Evolutionary conservation across 2,113 vertebrate genomes (phyloP), one percentile per base, ranked within the genome.

Genomic region (Delphinapterus leucas): DNA sequence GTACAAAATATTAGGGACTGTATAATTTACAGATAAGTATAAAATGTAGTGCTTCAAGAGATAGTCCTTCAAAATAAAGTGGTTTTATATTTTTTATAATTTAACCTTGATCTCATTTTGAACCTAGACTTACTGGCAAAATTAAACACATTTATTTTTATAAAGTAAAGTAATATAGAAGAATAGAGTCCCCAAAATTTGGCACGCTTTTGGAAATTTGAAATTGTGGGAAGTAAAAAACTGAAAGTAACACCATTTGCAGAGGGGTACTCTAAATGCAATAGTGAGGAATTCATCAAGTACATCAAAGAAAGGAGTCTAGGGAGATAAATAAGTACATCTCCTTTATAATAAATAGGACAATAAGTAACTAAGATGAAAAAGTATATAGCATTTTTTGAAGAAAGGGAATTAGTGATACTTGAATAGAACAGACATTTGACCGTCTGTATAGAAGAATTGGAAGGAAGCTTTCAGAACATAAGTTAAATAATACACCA

Each of bases 401-500:
- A 76, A 76, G 60, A 80, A 86, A 79, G 23, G 14, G 9, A 73
- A 86, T 74, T 76, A 58, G 26, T 61, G 49, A 13, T 58, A 25
- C 4, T 61, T 83, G 33, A 73, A 33, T 60, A 80, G 47, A 84
- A 36, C 38, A 95, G 85, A 82, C 44, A 73, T 77, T 76, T 87
- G 41, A 36, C 73, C 21, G 4, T 55, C n/a, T 79, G 7, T 4
- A 0, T 47, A 0, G 99, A 99, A 94, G 99, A 99, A 36, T 99
- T 67, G 99, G 99, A 96, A 99, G 99, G 97, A 99, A 99, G 98
- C 98, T 99, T 98, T 99, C 99, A 0, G 99, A 99, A 97, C 99
- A 99, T 96, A 99, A 99, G 88, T 98, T 99, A 96, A 99, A 99
- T 90, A 99, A 99, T 1, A 99, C 98, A 90, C 99, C 99, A 2